These are phyloP conservation scores for Mastomys coucha DNA, from an alignment of 2,113 vertebrate genomes.

Conservation along the genomic window DNA sequence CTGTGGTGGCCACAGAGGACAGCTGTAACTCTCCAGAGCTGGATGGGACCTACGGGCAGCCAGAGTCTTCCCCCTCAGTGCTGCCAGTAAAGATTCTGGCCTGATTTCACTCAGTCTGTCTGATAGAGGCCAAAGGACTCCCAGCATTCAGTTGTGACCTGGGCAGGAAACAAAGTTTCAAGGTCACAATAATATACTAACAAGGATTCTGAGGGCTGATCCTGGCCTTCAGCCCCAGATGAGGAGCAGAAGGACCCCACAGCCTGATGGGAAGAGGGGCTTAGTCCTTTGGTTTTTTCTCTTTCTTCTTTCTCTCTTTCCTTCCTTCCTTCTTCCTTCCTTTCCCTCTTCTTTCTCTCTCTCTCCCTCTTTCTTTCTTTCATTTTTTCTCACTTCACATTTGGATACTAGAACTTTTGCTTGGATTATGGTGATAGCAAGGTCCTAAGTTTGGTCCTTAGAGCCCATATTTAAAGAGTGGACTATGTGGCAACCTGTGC, in stretches of 20 bases:
- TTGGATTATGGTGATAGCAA: background rate
- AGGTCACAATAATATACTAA: conserved; percentile 84
- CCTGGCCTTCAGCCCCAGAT: conserved; percentile 86
- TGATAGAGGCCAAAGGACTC: background rate
- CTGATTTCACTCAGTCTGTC: background rate
- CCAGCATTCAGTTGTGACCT: background rate
- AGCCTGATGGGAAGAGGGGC: background rate
- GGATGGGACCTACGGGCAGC: background rate
- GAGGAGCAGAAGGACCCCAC: conserved; percentile 80
- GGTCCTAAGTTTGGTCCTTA: background rate
- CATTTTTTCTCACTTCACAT: background rate
- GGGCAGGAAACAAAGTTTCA: conserved; percentile 90
- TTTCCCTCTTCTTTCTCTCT: rapidly evolving
- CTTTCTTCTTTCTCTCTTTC: background rate
- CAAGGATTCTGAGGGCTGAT: conserved; percentile 87
- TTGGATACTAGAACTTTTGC: background rate
- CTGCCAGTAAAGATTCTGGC: background rate
- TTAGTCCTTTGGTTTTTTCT: background rate
- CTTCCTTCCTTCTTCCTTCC: too few species aligned
- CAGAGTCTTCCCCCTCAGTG: too few species aligned
- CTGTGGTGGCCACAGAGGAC: background rate
- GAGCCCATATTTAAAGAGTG: background rate
- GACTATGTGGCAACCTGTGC: background rate
- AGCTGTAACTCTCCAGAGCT: background rate
- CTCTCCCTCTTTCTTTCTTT: too few species aligned